These are phyloP conservation scores for Cirrhinus mrigala DNA, from an alignment of 2,797 vertebrate genomes.

Conservation along the genomic window DNA sequence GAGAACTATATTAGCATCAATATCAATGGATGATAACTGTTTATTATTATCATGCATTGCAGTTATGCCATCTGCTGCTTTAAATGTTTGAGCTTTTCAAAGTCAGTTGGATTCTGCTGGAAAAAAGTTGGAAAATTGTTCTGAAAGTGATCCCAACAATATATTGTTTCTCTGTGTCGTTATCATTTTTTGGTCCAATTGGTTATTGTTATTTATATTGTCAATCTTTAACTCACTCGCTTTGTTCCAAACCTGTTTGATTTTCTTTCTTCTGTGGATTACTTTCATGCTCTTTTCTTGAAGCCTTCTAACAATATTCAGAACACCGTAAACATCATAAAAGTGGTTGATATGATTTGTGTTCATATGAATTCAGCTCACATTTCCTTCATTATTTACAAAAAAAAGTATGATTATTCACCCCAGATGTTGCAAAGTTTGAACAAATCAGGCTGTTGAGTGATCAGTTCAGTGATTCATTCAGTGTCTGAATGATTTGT, in stretches of 20 bases:
- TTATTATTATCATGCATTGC: not conserved
- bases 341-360: not conserved
- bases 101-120: not conserved
- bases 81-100: not conserved
- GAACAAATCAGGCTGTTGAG: not conserved
- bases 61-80: not conserved
- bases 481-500: not conserved
- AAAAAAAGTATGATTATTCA: not conserved
- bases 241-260: not conserved
- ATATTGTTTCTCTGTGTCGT: not conserved
- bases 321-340: not conserved
- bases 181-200: not conserved
- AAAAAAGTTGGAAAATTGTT: not conserved
- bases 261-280: not conserved
- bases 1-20: not conserved
- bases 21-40: not conserved
- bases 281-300: not conserved
- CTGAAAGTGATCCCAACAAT: not conserved
- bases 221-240: not conserved
- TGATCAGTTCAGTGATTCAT: not conserved
- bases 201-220: not conserved
- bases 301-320: not conserved
- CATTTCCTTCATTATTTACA: not conserved
- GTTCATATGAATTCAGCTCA: not conserved
- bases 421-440: not conserved